phyloP scores from a whole-genome alignment of 2,797 vertebrate species.

The Poeciliopsis gracilis region DNA sequence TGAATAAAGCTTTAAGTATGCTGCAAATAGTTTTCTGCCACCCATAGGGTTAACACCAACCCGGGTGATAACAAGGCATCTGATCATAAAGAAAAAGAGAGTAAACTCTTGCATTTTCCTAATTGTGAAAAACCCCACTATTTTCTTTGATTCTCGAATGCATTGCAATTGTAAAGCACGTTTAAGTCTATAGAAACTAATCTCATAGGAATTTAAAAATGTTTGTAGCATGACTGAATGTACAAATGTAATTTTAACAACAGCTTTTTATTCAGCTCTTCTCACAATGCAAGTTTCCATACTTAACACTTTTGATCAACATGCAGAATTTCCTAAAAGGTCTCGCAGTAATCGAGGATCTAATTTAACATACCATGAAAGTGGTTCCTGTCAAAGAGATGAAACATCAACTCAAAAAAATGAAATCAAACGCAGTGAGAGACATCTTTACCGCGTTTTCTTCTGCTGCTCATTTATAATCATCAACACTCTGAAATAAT shows the following conservation, averaged over 20 bases:
- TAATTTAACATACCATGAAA: slow-evolving; percentile 23
- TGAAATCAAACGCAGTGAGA: slow-evolving; percentile 17
- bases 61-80: slow-evolving; percentile 68
- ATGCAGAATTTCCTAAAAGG: slow-evolving; percentile 29
- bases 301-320: slow-evolving; percentile 59
- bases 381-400: slow-evolving; percentile 23
- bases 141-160: slow-evolving; percentile 57
- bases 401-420: slow-evolving; percentile 13
- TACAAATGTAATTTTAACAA: slow-evolving; percentile 18
- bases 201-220: slow-evolving; percentile 54
- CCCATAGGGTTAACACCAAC: slow-evolving; percentile 58
- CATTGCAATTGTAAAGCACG: slow-evolving; percentile 58
- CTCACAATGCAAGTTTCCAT: slow-evolving; percentile 40
- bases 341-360: slow-evolving; percentile 35
- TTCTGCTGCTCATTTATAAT: slow-evolving; percentile 64
- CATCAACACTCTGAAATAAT: slow-evolving; percentile 73
- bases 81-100: slow-evolving; percentile 66
- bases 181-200: slow-evolving; percentile 53
- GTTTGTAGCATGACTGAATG: slow-evolving; percentile 41
- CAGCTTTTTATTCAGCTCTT: background rate
- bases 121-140: slow-evolving; percentile 75
- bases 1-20: slow-evolving; percentile 66
- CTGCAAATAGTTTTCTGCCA: slow-evolving; percentile 72
- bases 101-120: slow-evolving; percentile 68
- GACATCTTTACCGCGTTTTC: slow-evolving; percentile 30